Conservation (phyloP, 2,113 vertebrate species). For the Podarcis raffonei region DNA sequence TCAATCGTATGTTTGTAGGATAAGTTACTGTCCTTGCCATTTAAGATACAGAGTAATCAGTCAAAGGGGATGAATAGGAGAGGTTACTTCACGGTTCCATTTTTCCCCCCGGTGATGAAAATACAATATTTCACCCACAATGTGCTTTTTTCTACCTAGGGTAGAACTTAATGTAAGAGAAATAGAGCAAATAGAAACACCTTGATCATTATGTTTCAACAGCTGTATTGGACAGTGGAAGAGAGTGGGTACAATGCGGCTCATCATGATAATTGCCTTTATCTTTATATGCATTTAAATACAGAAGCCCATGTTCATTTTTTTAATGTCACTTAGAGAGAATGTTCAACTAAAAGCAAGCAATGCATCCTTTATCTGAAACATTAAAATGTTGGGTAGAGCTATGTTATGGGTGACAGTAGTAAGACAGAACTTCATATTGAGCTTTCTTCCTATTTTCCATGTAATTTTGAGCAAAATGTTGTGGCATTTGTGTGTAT, state of each 20-base stretch:
- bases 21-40: not conserved
- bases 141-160: not conserved
- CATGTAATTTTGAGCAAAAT: not conserved
- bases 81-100: not conserved
- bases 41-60: not conserved
- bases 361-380: not conserved
- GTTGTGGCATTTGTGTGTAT: not conserved
- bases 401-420: not conserved
- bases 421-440: not conserved
- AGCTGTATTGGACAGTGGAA: not conserved
- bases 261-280: not conserved
- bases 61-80: not conserved
- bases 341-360: not conserved
- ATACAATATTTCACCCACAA: not conserved
- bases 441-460: not conserved
- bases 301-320: not conserved
- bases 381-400: not conserved
- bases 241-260: not conserved
- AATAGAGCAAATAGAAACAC: not conserved
- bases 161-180: not conserved
- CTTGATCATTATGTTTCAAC: not conserved
- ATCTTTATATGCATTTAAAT: not conserved
- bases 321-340: not conserved
- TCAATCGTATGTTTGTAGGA: not conserved
- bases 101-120: not conserved